Conservation (phyloP, 1,140 invertebrate genomes). For the Drosophila subpulchrella region DNA sequence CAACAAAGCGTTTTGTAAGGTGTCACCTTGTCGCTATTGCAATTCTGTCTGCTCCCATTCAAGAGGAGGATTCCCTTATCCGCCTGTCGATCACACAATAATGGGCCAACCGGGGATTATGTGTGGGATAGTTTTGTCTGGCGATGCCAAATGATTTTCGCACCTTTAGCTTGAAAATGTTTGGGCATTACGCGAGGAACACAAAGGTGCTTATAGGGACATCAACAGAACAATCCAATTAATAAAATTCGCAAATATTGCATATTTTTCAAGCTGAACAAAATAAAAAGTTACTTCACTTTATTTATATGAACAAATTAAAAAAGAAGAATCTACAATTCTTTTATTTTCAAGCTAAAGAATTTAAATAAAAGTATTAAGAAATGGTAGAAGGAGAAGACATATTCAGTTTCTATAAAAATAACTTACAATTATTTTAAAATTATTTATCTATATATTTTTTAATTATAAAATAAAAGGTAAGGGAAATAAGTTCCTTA, state of each 20-base stretch:
- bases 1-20: conserved; percentile 67
- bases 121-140: conserved; percentile 44
- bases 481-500: too few relatives aligned
- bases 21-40: conserved; percentile 45
- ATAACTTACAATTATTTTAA: too few relatives aligned
- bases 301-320: too few relatives aligned
- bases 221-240: conserved; percentile 36
- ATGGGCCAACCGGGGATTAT: conserved; percentile 62
- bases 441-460: too few relatives aligned
- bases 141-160: conserved; percentile 66
- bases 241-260: conserved; percentile 27
- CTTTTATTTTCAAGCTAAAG: too few relatives aligned
- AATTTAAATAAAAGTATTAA: too few relatives aligned
- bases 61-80: conserved; percentile 65
- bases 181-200: conserved; percentile 8
- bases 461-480: too few relatives aligned
- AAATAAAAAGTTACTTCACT: too few relatives aligned
- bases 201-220: conserved; percentile 18
- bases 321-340: too few relatives aligned
- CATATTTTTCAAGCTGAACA: neutral
- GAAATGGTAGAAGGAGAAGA: too few relatives aligned
- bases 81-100: conserved; percentile 76
- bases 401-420: too few relatives aligned
- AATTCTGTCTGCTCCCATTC: conserved; percentile 54
- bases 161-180: conserved; percentile 55